These are phyloP conservation scores for Autographa pulchrina DNA, from an alignment of 2,888 invertebrate species.

Conservation along the genomic window DNA sequence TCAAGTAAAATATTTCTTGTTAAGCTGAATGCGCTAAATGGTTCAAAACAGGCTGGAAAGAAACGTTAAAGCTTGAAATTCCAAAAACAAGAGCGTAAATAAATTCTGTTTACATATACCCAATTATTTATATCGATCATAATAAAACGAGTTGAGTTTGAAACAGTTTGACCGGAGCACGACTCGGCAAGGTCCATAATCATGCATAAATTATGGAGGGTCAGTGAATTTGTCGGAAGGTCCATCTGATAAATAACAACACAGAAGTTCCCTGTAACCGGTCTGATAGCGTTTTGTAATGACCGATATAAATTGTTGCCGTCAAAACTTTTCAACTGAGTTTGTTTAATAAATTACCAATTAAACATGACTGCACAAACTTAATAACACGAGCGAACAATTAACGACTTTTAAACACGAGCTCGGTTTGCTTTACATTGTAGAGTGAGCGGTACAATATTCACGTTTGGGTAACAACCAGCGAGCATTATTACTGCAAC, in stretches of 20 bases:
- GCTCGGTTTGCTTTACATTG: conserved; percentile 55
- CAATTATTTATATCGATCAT: not conserved
- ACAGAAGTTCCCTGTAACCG: conserved; percentile 4
- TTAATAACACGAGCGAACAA: conserved; percentile 43
- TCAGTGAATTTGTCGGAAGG: conserved; percentile 4
- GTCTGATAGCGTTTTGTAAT: conserved; percentile 4
- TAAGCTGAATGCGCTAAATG: not conserved
- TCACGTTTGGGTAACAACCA: conserved; percentile 32
- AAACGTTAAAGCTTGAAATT: not conserved
- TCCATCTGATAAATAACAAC: conserved; percentile 4
- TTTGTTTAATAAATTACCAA: conserved; percentile 1
- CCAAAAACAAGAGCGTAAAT: not conserved
- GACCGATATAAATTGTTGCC: conserved; percentile 4
- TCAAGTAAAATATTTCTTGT: too few species aligned
- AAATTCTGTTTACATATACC: not conserved
- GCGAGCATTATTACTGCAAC: conserved; percentile 60
- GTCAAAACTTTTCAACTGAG: conserved; percentile 1
- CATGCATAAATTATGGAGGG: conserved; percentile 4
- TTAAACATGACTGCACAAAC: conserved; percentile 32
- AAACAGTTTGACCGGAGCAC: conserved; percentile 4
- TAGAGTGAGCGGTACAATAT: conserved; percentile 38
- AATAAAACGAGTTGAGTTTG: conserved; percentile 2
- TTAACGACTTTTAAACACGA: conserved; percentile 46
- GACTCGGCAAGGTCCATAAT: not conserved
- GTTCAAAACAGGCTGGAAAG: not conserved